Conservation (phyloP, 92 coral and sea anemone genomes). For the Phenganax marumi region DNA sequence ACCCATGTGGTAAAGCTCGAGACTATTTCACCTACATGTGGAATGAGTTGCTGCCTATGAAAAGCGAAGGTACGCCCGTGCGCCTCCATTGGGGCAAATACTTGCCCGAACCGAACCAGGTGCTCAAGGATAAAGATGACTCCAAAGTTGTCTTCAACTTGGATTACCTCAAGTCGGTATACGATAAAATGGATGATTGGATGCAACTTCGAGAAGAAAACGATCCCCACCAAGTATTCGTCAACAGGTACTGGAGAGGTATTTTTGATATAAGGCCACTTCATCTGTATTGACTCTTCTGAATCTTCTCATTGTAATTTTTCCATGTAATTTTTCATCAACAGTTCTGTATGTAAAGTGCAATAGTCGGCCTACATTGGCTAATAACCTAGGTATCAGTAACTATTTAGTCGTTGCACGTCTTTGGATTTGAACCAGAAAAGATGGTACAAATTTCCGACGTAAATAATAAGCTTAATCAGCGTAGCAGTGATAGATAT, state of each 20-base stretch:
- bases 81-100: conserved; percentile 85
- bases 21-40: conserved; percentile 60
- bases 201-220: conserved; percentile 48
- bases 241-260: conserved; percentile 69
- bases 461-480: no score
- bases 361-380: no score
- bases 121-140: conserved; percentile 39
- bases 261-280: conserved; percentile 53
- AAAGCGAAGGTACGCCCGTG: conserved; percentile 11
- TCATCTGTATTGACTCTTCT: no score
- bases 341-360: no score
- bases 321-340: no score
- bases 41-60: conserved; percentile 58
- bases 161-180: conserved; percentile 64
- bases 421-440: no score
- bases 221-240: conserved; percentile 73
- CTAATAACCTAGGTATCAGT: no score
- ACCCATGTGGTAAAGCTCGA: conserved; percentile 56
- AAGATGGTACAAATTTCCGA: no score
- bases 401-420: no score
- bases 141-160: conserved; percentile 55
- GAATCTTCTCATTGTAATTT: no score
- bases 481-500: no score
- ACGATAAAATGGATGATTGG: conserved; percentile 69
- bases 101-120: conserved; percentile 67